phyloP scores from a whole-genome alignment of 2,113 vertebrate genomes.

The Mustelus asterias region DNA sequence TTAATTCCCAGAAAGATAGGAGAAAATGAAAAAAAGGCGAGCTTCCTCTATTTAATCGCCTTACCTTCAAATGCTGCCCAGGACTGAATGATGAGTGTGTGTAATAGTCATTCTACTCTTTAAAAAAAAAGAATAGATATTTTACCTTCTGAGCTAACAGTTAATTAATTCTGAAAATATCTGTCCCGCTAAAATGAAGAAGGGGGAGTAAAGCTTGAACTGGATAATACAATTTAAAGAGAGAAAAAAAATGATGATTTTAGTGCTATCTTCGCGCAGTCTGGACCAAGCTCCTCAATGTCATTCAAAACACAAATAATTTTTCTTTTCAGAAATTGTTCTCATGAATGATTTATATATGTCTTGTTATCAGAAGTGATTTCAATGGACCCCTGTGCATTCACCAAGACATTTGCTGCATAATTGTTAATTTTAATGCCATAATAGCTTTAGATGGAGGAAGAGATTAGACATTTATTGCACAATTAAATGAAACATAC shows the following conservation, averaged over 20 bases:
- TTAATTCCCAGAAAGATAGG: constrained; percentile 71
- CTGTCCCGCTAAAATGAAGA: constrained; percentile 64
- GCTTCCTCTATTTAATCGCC: constrained; percentile 70
- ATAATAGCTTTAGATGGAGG: constrained; percentile 99
- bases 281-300: constrained; percentile 77
- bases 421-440: constrained; percentile 99
- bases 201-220: constrained; percentile 44
- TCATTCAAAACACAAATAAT: constrained; percentile 73
- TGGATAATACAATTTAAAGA: constrained; percentile 36
- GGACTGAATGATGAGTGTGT: constrained; percentile 62
- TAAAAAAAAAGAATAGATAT: constrained; percentile 52
- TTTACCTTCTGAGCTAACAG: constrained; percentile 73
- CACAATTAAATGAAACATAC: constrained; percentile 99
- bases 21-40: constrained; percentile 63
- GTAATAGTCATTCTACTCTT: constrained; percentile 57
- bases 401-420: constrained; percentile 87
- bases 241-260: constrained; percentile 48
- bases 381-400: constrained; percentile 99
- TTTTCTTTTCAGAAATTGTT: constrained; percentile 84
- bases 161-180: constrained; percentile 80
- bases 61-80: constrained; percentile 61
- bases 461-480: constrained; percentile 99
- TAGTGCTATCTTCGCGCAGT: constrained; percentile 68
- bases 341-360: constrained; percentile 99
- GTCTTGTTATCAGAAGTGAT: constrained; percentile 99